Base-by-base conservation (phyloP, 2,113 vertebrate genomes). In the Morone saxatilis region DNA sequence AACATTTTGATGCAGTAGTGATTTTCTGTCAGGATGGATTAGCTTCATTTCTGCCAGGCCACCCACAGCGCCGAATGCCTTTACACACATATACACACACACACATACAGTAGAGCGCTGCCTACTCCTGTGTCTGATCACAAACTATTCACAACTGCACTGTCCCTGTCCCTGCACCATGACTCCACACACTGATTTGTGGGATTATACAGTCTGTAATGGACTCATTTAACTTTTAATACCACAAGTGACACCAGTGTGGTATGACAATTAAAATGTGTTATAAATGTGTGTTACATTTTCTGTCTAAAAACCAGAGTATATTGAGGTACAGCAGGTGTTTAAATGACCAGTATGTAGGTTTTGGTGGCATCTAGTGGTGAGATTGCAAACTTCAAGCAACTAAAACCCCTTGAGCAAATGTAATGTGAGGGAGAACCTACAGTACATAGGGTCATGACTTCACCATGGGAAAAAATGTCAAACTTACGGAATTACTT, bases 1-100 rank as follows among this genome's bases (percentile, higher is more conserved):
- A 86, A 90, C 71, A 85, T 77, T 86, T 90, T 85, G 51, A 48
- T 65, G 67, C 82, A 14, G 79, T 48, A 65, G 70, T 69, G 65
- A 82, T 76, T 87, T 83, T 67, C 72, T 85, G 78, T 85, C 82
- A 67, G 71, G 12, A 22, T 1, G 43, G 68, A 87, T 87, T 75
- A 80, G 38, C 69, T 66, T 74, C 51, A 61, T 54, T 66, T 74
- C 59, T 70, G 43, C 7, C 19, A 70, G 53, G 69, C 71, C 41
- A 61, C 50, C 78, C 65, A 66, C 63, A 4, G 36, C 2, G 6
- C 36, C 16, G 22, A 10, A 19, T 65, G 77, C 45, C 71, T 75
- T 41, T n/a, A 66, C 65, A 53, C 56, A 45, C 38, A 59, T 38
- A 20, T 17, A 45, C 5, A 63, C 36, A 56, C 20, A 43, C 19